These are phyloP conservation scores for Platygyra sinensis DNA, from an alignment of 64 coral and sea anemone genomes.

Conservation along the genomic window DNA sequence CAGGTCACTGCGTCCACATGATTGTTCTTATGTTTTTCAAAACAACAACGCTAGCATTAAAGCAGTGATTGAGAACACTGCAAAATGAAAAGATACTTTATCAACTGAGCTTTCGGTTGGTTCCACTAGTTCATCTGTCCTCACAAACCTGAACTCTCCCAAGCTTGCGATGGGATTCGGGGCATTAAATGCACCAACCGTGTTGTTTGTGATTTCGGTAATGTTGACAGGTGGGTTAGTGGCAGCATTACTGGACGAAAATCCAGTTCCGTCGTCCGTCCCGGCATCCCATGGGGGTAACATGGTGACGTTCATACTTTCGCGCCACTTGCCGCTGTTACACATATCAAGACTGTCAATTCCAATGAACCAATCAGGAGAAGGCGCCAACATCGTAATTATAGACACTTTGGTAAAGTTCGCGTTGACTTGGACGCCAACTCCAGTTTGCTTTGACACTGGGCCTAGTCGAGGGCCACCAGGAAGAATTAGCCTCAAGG, in stretches of 20 bases:
- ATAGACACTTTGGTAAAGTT: not conserved
- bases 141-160: constrained; percentile 19
- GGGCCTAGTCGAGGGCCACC: not conserved
- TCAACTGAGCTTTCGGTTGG: not conserved
- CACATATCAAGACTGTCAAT: not conserved
- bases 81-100: not conserved
- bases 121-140: not conserved
- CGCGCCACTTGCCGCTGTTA: not conserved
- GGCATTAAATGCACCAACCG: constrained; percentile 3
- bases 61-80: not conserved
- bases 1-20: too few species aligned
- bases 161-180: constrained; percentile 3
- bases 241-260: not conserved
- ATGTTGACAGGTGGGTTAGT: not conserved
- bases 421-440: not conserved
- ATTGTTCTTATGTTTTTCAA: not conserved
- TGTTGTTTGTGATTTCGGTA: constrained; percentile 7
- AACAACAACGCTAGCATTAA: not conserved
- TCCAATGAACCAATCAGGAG: not conserved
- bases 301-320: not conserved
- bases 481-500: not conserved
- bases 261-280: not conserved
- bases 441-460: not conserved
- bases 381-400: not conserved
- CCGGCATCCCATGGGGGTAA: not conserved